Evolutionary conservation across 2,888 invertebrate genomes (phyloP).

Genomic region (Eupithecia subumbrata): DNA sequence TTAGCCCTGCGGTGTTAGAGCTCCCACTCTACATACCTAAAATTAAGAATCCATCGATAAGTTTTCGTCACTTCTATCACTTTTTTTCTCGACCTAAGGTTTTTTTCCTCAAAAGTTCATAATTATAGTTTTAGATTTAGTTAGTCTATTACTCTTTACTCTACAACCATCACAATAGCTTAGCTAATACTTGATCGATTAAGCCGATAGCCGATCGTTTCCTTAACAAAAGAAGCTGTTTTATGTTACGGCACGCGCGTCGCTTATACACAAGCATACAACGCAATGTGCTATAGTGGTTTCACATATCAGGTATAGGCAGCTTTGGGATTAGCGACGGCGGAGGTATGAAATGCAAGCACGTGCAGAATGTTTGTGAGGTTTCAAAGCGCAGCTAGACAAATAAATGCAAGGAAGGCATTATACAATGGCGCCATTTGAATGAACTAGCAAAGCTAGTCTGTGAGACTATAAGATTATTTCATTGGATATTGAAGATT

Average conservation of each 20-base stretch:
- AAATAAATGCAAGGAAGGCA: slow-evolving; percentile 12
- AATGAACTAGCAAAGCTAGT: not conserved
- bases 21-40: too few relatives aligned
- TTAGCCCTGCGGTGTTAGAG: too few relatives aligned
- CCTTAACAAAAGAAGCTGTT: slow-evolving; percentile 77
- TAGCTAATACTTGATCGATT: slow-evolving; percentile 53
- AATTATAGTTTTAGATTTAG: not conserved
- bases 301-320: slow-evolving; percentile 36
- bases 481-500: not conserved
- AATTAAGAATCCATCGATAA: not conserved
- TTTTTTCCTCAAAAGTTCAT: not conserved
- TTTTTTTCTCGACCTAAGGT: not conserved
- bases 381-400: slow-evolving; percentile 27
- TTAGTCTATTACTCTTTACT: not conserved
- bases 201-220: slow-evolving; percentile 68
- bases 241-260: slow-evolving; percentile 78
- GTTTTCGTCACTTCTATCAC: not conserved
- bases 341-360: slow-evolving; percentile 36
- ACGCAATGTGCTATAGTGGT: slow-evolving; percentile 32
- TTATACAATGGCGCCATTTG: not conserved
- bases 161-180: slow-evolving; percentile 59
- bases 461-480: not conserved
- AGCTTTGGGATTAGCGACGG: slow-evolving; percentile 38
- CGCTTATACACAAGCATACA: slow-evolving; percentile 51
- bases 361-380: slow-evolving; percentile 40